Evolutionary conservation across 2,888 invertebrate genomes (phyloP).

Genomic region (Spodoptera picta): DNA sequence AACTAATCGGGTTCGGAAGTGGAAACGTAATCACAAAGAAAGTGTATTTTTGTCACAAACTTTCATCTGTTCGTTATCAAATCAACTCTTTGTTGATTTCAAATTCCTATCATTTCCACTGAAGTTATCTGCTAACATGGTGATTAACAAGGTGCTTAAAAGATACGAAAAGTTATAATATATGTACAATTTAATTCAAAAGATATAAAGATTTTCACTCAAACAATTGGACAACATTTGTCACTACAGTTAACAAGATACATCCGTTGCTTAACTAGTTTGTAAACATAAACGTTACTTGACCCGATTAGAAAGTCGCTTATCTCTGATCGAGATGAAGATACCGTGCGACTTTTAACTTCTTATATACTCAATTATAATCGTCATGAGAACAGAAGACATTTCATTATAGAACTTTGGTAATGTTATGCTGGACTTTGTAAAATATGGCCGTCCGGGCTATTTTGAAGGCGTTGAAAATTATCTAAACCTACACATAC

Average conservation of each 20-base stretch:
- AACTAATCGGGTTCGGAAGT: constrained; percentile 36
- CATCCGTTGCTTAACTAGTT: constrained; percentile 79
- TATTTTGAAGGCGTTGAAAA: constrained; percentile 30
- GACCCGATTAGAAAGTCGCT: constrained; percentile 82
- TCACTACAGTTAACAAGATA: constrained; percentile 67
- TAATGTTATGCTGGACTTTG: constrained; percentile 40
- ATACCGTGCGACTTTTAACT: constrained; percentile 74
- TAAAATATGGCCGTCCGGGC: constrained; percentile 25
- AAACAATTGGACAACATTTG: constrained; percentile 71
- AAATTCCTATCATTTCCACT: constrained; percentile 29
- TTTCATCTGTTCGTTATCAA: constrained; percentile 14
- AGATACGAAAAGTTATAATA: constrained; percentile 17
- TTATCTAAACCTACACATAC: constrained; percentile 8
- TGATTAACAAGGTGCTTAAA: constrained; percentile 27
- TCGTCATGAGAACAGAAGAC: constrained; percentile 54
- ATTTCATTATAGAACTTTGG: constrained; percentile 51
- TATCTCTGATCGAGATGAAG: constrained; percentile 80
- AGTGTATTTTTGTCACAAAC: constrained; percentile 34
- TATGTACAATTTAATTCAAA: constrained; percentile 33
- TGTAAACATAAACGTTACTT: constrained; percentile 80
- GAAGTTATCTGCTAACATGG: constrained; percentile 24
- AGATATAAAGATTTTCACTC: constrained; percentile 38
- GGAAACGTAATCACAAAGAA: constrained; percentile 31
- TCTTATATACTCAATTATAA: constrained; percentile 68
- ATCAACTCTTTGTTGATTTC: constrained; percentile 16